Evolutionary conservation across 2,113 vertebrate genomes (phyloP).

Genomic region (Girardinichthys multiradiatus): DNA sequence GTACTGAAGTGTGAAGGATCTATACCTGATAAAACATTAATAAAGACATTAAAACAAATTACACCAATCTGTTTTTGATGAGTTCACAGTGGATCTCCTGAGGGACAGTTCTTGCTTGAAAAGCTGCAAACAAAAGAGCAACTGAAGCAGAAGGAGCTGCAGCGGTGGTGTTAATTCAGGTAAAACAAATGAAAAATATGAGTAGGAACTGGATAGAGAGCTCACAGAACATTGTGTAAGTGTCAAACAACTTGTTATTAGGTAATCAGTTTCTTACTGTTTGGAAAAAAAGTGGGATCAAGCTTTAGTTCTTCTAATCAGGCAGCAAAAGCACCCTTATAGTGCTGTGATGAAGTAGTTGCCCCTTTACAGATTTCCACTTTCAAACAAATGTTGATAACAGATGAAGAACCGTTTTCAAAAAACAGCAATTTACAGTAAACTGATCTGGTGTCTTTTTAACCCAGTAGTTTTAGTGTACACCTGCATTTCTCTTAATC

Average conservation of each 20-base stretch:
- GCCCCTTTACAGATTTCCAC: not conserved
- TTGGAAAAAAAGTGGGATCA: not conserved
- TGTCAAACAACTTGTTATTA: not conserved
- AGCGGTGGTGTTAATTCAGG: slow-evolving; percentile 19
- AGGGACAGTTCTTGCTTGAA: slow-evolving; percentile 13
- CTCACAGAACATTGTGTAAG: not conserved
- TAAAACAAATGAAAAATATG: slow-evolving; percentile 5
- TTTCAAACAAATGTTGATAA: not conserved
- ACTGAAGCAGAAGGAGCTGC: slow-evolving; percentile 19
- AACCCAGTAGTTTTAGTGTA: no score
- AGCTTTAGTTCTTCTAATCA: not conserved
- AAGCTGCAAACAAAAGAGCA: slow-evolving; percentile 25
- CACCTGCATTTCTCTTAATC: no score
- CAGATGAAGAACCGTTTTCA: no score
- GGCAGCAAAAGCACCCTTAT: not conserved
- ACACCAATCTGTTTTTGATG: not conserved
- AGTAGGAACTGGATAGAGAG: slow-evolving; percentile 1
- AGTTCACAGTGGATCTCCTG: not conserved
- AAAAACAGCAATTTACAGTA: no score
- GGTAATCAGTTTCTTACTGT: not conserved
- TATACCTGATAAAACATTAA: slow-evolving; percentile 15
- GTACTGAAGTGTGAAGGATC: slow-evolving; percentile 18
- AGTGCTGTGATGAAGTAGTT: no score
- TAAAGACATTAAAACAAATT: slow-evolving; percentile 19
- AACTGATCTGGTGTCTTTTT: no score